A percentile compares a stretch with the other conserved stretches of the same genome.
phyloP scores from a whole-genome alignment of 2,797 vertebrate genomes.

The Rhincodon typus region DNA sequence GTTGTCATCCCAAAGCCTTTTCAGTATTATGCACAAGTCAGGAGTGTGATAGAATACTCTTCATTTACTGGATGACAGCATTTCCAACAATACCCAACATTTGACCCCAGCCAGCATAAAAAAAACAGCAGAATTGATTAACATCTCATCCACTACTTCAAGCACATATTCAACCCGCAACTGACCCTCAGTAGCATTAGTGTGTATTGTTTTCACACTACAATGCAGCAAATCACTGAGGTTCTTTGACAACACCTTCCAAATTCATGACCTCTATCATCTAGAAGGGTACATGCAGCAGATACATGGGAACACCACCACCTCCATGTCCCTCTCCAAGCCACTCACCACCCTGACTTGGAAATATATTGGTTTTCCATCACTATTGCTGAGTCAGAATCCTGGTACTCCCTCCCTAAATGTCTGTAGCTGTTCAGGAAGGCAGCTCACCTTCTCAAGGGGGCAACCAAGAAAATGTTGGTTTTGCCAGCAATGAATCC shows the following conservation, averaged over 20 bases:
- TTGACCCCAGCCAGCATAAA: background rate
- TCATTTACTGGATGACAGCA: background rate
- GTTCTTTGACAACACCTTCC: background rate
- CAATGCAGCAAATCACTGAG: background rate
- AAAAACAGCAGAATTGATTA: background rate
- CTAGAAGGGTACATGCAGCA: no score
- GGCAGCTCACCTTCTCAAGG: background rate
- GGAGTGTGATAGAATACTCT: background rate
- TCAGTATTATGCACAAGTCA: background rate
- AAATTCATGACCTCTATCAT: background rate
- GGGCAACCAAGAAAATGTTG: background rate
- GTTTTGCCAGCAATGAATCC: background rate
- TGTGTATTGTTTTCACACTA: background rate
- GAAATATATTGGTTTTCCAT: background rate
- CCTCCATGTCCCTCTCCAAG: no score
- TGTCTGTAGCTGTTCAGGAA: background rate
- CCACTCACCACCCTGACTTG: no score
- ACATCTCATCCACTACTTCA: background rate
- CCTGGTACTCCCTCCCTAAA: background rate
- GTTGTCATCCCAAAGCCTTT: background rate
- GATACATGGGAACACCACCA: no score
- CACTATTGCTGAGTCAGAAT: background rate
- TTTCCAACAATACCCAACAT: no score
- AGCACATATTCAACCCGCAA: background rate
- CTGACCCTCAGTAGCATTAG: background rate